phyloP scores from a whole-genome alignment of 2,797 vertebrate species.

The Lacerta agilis region DNA sequence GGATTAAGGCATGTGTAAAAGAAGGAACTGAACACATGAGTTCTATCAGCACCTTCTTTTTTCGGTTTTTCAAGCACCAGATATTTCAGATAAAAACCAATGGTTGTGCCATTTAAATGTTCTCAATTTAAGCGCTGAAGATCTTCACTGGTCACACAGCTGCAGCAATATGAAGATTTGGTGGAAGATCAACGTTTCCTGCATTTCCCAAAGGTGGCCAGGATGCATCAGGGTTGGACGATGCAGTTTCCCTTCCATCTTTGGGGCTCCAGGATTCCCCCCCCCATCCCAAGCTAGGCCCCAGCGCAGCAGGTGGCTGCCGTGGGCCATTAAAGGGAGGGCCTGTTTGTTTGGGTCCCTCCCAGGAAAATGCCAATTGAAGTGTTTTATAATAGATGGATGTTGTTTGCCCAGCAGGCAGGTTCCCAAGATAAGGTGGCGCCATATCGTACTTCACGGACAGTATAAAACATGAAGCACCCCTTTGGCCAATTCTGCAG shows the following conservation, averaged over 20 bases:
- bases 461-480: neutral
- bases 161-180: neutral
- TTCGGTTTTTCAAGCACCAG: slow-evolving; percentile 94
- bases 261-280: neutral
- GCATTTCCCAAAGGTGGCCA: neutral
- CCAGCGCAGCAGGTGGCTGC: neutral
- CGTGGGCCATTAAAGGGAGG: neutral
- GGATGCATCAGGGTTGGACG: neutral
- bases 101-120: slow-evolving; percentile 98
- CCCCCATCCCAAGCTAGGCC: neutral
- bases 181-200: neutral
- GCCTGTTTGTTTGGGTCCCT: neutral
- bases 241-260: neutral
- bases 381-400: neutral
- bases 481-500: neutral
- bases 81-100: slow-evolving; percentile 99
- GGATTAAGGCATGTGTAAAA: slow-evolving; percentile 99
- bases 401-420: slow-evolving; percentile 20
- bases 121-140: slow-evolving; percentile 97
- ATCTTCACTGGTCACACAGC: slow-evolving; percentile 94
- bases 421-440: slow-evolving; percentile 11
- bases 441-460: neutral
- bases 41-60: slow-evolving; percentile 92
- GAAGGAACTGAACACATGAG: slow-evolving; percentile 98
- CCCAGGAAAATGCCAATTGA: slow-evolving; percentile 2